Conservation (phyloP, 2,797 vertebrate species). For the Potorous gilbertii region DNA sequence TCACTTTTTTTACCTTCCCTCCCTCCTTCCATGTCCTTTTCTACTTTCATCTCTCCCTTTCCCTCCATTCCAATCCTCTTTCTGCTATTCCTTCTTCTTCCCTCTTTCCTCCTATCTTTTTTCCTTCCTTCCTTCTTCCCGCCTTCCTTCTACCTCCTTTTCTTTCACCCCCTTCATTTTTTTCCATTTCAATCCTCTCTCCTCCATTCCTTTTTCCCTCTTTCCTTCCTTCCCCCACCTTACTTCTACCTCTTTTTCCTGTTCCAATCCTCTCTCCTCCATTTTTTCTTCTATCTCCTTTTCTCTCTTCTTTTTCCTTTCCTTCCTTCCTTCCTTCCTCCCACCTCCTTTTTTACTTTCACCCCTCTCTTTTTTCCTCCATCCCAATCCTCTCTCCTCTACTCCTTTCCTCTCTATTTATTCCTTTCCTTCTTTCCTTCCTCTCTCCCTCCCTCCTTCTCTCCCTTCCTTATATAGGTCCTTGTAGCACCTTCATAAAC, state of each 20-base stretch:
- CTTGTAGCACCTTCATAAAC: slow-evolving; percentile 65
- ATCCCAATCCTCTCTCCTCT: background rate
- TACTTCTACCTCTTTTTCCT: background rate
- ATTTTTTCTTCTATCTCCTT: no score
- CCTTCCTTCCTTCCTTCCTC: background rate
- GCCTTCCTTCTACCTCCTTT: background rate
- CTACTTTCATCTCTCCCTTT: no score
- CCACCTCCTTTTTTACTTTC: no score
- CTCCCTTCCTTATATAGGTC: slow-evolving; percentile 2
- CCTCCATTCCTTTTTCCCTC: background rate
- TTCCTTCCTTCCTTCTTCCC: no score
- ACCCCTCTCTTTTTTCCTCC: background rate
- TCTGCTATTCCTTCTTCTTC: no score
- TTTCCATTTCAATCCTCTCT: background rate
- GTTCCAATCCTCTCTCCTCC: background rate
- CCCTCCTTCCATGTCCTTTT: no score
- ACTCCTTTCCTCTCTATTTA: background rate
- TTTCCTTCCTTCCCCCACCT: no score
- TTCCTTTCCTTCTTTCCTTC: background rate
- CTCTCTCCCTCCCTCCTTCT: background rate
- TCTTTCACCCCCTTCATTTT: background rate
- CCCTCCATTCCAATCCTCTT: no score
- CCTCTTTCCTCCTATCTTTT: no score
- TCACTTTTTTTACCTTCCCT: no score
- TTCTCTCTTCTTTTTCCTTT: background rate